Percentiles rank a stretch among this genome's conserved stretches.
Conservation (phyloP, 2,113 vertebrate genomes). For the Xiphorhynchus elegans region DNA sequence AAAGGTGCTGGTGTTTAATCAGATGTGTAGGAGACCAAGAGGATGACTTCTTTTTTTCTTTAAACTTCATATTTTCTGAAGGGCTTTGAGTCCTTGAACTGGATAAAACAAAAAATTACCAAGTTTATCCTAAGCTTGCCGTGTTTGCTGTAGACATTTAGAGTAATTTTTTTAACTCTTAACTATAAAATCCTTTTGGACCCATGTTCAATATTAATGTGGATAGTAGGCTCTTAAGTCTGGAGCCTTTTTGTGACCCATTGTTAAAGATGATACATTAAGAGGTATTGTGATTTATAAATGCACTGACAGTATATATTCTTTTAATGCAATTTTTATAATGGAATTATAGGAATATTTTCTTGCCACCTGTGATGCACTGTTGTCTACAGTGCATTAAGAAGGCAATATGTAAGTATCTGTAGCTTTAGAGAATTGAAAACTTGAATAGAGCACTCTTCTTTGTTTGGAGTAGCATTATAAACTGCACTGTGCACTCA, state of each 20-base stretch:
- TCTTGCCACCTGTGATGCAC: accelerated
- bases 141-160: neutral
- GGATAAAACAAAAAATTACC: neutral
- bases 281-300: neutral
- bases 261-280: neutral
- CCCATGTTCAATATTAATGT: neutral
- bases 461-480: neutral
- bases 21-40: neutral
- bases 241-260: neutral
- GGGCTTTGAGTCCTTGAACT: neutral
- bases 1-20: neutral
- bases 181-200: neutral
- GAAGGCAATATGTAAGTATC: neutral
- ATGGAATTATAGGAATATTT: neutral
- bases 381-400: neutral
- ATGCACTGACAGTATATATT: neutral
- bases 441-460: neutral
- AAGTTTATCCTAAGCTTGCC: neutral
- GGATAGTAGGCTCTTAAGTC: neutral
- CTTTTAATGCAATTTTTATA: neutral
- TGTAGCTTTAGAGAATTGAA: neutral
- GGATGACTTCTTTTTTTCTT: neutral
- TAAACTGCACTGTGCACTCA: neutral
- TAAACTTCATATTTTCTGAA: neutral
- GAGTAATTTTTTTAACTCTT: neutral